phyloP scores from a whole-genome alignment of 1,140 invertebrate species.

The Muscidifurax raptorellus region DNA sequence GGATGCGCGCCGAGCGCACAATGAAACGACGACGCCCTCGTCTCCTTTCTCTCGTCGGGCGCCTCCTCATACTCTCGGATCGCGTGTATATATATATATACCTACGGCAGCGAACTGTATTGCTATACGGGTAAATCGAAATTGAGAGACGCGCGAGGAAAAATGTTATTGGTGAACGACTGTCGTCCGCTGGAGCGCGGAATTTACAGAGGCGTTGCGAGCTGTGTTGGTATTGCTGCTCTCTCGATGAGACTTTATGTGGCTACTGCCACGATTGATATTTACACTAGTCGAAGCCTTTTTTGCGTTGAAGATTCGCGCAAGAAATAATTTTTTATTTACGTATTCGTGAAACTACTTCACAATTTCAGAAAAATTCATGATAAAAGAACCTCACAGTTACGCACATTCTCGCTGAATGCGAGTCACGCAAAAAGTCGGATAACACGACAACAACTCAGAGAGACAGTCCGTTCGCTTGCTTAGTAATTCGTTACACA shows the following conservation, averaged over 20 bases:
- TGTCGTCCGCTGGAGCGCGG: neutral
- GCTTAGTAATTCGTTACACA: conserved; percentile 6
- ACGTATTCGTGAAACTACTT: neutral
- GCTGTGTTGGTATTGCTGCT: neutral
- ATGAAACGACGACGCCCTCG: conserved; percentile 31
- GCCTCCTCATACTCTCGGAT: neutral
- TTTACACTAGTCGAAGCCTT: neutral
- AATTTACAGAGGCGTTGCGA: neutral
- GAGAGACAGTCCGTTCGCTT: conserved; percentile 12
- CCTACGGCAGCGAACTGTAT: neutral
- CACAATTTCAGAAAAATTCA: neutral
- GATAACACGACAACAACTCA: neutral
- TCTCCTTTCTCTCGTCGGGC: neutral
- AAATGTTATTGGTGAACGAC: conserved; percentile 43
- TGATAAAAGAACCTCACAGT: neutral
- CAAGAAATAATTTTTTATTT: neutral
- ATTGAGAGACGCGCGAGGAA: conserved; percentile 19
- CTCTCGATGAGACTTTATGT: neutral
- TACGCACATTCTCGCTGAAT: neutral
- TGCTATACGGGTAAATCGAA: neutral
- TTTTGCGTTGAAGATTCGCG: neutral
- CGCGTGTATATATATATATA: neutral
- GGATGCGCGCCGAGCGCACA: conserved; percentile 32
- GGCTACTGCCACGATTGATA: neutral
- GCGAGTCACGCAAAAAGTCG: neutral